A percentile compares a stretch with the other conserved stretches of the same genome.
Conservation (phyloP, 2,113 vertebrate species). For the Odocoileus hemionus region DNA sequence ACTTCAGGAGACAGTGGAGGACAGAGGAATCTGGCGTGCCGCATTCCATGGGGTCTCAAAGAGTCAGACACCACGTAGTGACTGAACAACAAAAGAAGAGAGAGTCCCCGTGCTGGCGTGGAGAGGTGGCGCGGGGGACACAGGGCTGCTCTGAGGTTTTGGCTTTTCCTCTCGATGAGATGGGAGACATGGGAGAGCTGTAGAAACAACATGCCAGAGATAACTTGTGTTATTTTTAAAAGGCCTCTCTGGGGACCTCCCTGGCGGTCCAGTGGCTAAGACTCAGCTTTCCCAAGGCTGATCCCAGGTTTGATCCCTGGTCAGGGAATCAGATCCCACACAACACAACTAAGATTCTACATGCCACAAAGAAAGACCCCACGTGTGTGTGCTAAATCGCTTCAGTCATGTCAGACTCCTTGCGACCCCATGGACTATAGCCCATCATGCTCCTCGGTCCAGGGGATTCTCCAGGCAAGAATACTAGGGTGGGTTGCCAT, state of each 20-base stretch:
- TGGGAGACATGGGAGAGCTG: rapidly evolving
- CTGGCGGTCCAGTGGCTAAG: background rate
- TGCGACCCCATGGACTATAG: background rate
- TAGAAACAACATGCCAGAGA: too few relatives aligned
- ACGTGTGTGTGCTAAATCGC: background rate
- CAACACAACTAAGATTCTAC: background rate
- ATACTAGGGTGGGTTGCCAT: background rate
- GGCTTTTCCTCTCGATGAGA: background rate
- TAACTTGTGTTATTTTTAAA: background rate
- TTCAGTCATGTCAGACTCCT: background rate
- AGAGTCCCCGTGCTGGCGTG: rapidly evolving
- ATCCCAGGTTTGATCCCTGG: background rate
- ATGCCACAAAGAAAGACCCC: background rate
- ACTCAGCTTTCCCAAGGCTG: background rate
- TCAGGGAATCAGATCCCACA: background rate
- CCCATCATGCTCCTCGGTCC: background rate
- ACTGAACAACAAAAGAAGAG: background rate
- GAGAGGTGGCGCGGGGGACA: rapidly evolving
- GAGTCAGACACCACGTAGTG: background rate
- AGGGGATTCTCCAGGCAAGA: background rate
- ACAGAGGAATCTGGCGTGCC: background rate
- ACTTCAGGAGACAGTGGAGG: background rate
- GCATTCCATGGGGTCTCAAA: background rate
- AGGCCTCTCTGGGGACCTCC: background rate
- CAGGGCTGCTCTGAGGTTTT: background rate